These are phyloP conservation scores for Cynocephalus volans DNA, from an alignment of 2,113 vertebrate species.

Conservation along the genomic window DNA sequence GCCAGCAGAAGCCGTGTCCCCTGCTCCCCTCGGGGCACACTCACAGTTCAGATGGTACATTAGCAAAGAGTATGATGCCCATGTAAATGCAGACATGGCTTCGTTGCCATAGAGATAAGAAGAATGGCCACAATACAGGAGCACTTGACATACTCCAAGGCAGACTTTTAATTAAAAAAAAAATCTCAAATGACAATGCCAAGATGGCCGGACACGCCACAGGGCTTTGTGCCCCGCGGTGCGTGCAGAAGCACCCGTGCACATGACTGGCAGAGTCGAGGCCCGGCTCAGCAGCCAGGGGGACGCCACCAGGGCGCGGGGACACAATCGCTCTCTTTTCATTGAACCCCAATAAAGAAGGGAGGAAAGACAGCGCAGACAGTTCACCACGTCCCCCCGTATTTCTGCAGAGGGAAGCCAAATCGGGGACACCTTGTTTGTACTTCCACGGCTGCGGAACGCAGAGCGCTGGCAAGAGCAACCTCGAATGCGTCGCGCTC, in stretches of 20 bases:
- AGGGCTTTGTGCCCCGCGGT: constrained; percentile 77
- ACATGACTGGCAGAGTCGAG: constrained; percentile 46
- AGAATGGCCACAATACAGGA: constrained; percentile 90
- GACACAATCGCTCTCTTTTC: too few species aligned
- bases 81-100: constrained; percentile 92
- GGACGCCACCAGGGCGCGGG: too few species aligned
- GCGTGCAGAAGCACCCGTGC: constrained; percentile 47
- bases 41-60: constrained; percentile 89
- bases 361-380: too few species aligned
- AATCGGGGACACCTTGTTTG: background rate
- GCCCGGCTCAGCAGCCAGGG: background rate
- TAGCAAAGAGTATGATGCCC: constrained; percentile 90
- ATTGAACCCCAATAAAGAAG: too few species aligned
- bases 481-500: background rate
- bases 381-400: too few species aligned
- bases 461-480: background rate
- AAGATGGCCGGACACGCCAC: constrained; percentile 87
- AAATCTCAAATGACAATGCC: constrained; percentile 87
- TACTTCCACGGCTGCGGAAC: background rate
- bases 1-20: constrained; percentile 87
- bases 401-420: too few species aligned
- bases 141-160: constrained; percentile 91
- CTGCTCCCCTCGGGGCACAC: constrained; percentile 87
- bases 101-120: constrained; percentile 93
- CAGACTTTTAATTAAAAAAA: constrained; percentile 92